A percentile compares a stretch with the other conserved stretches of the same genome.
These are phyloP conservation scores for Trypoxylus dichotomus DNA, from an alignment of 1,140 invertebrate genomes.

Conservation along the genomic window DNA sequence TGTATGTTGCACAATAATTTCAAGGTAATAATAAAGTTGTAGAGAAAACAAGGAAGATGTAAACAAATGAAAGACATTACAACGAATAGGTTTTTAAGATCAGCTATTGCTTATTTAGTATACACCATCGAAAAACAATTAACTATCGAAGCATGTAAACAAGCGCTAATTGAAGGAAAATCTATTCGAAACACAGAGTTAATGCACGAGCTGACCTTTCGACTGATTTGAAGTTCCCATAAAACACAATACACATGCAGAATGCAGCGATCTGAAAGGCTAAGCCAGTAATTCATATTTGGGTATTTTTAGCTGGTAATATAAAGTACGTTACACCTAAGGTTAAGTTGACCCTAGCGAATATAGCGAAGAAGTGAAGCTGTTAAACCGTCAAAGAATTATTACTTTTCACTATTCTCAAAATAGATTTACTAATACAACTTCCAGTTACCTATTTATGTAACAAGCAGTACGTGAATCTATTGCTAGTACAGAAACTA, in stretches of 20 bases:
- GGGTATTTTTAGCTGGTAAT: background rate
- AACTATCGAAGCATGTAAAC: no score
- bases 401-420: slow-evolving; percentile 1
- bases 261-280: background rate
- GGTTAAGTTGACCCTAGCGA: background rate
- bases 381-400: background rate
- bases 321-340: background rate
- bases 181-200: background rate
- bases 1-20: no score
- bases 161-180: no score
- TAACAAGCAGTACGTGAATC: background rate
- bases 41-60: no score
- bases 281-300: slow-evolving; percentile 13
- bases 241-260: background rate
- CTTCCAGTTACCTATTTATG: background rate
- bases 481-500: no score
- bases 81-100: no score
- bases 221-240: background rate
- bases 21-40: no score
- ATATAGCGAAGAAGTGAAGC: background rate
- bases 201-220: background rate
- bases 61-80: no score
- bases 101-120: no score
- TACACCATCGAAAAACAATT: no score
- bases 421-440: background rate